Conservation (phyloP, 1,140 invertebrate genomes). For the Atta colombica region DNA sequence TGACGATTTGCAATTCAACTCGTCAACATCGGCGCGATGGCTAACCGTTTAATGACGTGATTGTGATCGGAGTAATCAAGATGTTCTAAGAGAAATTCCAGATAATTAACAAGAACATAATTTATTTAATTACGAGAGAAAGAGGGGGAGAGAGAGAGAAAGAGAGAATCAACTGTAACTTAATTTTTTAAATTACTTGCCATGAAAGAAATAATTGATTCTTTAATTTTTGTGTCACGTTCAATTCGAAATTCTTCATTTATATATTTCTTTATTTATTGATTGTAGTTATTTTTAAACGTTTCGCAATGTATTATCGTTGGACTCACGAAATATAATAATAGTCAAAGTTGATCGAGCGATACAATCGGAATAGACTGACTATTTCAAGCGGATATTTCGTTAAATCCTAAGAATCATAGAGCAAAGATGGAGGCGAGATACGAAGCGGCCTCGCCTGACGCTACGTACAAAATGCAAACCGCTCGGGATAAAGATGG, state of each 20-base stretch:
- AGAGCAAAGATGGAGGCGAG: slow-evolving; percentile 76
- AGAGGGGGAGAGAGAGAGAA: background rate
- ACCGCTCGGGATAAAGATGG: slow-evolving; percentile 61
- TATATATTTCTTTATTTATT: no score
- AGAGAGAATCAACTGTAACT: background rate
- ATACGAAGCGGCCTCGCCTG: slow-evolving; percentile 61
- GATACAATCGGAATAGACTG: slow-evolving; percentile 19
- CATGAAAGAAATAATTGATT: background rate
- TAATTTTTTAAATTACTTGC: background rate
- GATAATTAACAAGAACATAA: background rate
- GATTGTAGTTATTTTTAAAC: slow-evolving; percentile 58
- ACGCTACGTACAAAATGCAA: slow-evolving; percentile 54
- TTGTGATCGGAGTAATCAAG: background rate
- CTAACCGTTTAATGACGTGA: background rate
- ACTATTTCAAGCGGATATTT: slow-evolving; percentile 25
- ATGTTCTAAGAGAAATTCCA: background rate
- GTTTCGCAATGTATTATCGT: slow-evolving; percentile 40
- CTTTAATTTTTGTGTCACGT: background rate
- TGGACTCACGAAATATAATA: background rate
- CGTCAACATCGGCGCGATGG: slow-evolving; percentile 18
- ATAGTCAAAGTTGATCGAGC: background rate
- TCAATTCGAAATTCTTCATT: background rate
- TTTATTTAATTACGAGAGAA: background rate
- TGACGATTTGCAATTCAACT: slow-evolving; percentile 51
- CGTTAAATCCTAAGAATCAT: slow-evolving; percentile 72